Conservation (phyloP, 1,140 invertebrate species). For the Tetraneura akinire region DNA sequence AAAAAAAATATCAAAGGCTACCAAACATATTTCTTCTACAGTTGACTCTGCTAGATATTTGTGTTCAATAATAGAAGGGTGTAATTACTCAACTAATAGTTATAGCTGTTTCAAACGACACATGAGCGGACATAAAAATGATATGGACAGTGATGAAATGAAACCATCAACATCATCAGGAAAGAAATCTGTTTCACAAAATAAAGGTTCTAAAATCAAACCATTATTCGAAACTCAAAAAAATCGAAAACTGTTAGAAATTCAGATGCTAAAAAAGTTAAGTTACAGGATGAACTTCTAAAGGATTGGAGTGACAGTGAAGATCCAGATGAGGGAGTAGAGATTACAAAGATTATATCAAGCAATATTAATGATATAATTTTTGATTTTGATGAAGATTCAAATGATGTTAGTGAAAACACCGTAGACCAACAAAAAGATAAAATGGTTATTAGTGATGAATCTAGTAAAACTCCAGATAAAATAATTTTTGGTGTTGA, state of each 20-base stretch:
- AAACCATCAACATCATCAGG: not conserved
- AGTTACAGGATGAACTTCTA: constrained; percentile 5
- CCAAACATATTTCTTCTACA: not conserved
- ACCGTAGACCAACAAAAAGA: not conserved
- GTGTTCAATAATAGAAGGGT: not conserved
- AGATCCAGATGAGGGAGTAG: not conserved
- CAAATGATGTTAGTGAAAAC: too few relatives aligned
- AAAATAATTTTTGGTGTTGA: too few relatives aligned
- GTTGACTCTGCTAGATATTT: not conserved
- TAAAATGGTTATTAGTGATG: not conserved
- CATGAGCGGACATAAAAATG: not conserved
- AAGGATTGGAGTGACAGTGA: constrained; percentile 18
- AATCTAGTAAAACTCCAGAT: too few relatives aligned
- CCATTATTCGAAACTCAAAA: not conserved
- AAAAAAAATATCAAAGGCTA: not conserved
- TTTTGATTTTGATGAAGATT: not conserved
- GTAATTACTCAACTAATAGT: not conserved
- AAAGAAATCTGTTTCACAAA: not conserved
- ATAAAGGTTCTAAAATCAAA: not conserved
- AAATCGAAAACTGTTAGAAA: not conserved
- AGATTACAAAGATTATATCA: not conserved
- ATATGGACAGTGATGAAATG: not conserved
- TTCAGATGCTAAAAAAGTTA: not conserved
- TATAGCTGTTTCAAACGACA: not conserved
- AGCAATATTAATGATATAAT: not conserved